Evolutionary conservation across 64 coral and sea anemone species (phyloP).

Genomic region (Stylophora pistillata): DNA sequence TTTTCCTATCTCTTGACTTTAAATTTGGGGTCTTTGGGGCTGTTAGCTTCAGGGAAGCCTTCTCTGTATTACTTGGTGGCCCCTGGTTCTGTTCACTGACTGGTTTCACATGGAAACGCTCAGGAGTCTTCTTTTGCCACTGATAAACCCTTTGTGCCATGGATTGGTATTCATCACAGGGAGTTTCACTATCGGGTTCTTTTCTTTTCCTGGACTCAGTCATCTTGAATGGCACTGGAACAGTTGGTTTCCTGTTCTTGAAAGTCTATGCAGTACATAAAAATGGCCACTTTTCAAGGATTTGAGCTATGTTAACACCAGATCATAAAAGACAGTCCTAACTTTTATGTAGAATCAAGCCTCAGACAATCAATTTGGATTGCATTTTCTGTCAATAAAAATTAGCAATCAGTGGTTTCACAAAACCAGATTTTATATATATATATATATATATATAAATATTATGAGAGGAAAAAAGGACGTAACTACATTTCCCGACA

Average conservation of each 20-base stretch:
- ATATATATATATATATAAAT: too few relatives aligned
- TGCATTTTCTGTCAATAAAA: too few relatives aligned
- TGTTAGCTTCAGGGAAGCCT: constrained; percentile 29
- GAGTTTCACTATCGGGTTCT: constrained; percentile 30
- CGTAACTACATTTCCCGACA: too few relatives aligned
- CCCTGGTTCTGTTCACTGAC: constrained; percentile 26
- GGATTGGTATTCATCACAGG: constrained; percentile 47
- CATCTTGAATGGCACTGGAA: constrained; percentile 86
- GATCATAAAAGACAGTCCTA: too few relatives aligned
- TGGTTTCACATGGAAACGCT: constrained; percentile 56
- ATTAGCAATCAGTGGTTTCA: too few relatives aligned
- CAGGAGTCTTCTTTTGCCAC: constrained; percentile 70
- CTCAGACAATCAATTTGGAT: too few relatives aligned
- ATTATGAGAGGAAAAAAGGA: too few relatives aligned
- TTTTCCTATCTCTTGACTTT: constrained; percentile 35
- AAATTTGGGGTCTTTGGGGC: constrained; percentile 66
- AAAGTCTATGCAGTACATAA: constrained; percentile 52
- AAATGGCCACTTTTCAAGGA: background rate
- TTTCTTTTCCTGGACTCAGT: constrained; percentile 60
- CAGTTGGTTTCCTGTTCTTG: constrained; percentile 72
- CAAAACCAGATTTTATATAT: too few relatives aligned
- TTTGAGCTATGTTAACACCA: background rate
- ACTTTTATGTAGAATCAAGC: too few relatives aligned
- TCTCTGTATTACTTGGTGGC: background rate
- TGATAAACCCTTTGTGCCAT: constrained; percentile 76